Base-by-base conservation (phyloP, 1,140 invertebrate genomes). In the Bombus turneri region DNA sequence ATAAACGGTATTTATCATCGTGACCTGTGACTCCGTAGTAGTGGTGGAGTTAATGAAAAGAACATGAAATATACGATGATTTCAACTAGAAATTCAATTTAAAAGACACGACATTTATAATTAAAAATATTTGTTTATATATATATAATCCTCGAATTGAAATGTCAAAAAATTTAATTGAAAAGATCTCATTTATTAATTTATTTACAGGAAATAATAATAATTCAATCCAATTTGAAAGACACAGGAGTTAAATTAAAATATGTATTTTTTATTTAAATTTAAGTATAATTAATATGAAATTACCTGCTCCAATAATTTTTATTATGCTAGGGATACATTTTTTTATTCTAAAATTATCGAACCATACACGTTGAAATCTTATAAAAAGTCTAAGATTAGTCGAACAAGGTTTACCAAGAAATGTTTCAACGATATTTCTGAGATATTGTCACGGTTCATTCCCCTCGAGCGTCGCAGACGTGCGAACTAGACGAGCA, bases 401-500 rank as follows among this genome's bases (percentile, higher is more conserved):
- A 28, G 15, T 73, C 39, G 15, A 43, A 43, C 71, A 22, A 34
- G 9, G 43, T 31, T 76, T 37, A 4, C 31, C 43, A 34, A 57
- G 31, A 25, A 59, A 9, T 1, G 13, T 66, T 6, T 25, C 37
- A 10, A 64, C 59, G 59, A 62, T 59, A 34, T 62, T 73, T 39
- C 28, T 31, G n/a, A 25, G 13, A 31, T 37, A 41, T 62, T 43
- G 66, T 69, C 74, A 47, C 18, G 31, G 76, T 72, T 71, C 83
- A 43, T 84, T 84, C 76, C 76, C 66, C 75, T 47, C 66, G 66
- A 37, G n/a, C 39, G n/a, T 59, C 53, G 57, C 66, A 84, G 83
- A 79, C 76, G 53, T 59, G 83, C 68, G 68, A 84, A 84, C 72
- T 59, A 25, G 10, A 62, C 66, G 66, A 43, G 66, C 68, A 79